Conservation (phyloP, 2,888 invertebrate species). For the Mongoloraphidia duomilia region DNA sequence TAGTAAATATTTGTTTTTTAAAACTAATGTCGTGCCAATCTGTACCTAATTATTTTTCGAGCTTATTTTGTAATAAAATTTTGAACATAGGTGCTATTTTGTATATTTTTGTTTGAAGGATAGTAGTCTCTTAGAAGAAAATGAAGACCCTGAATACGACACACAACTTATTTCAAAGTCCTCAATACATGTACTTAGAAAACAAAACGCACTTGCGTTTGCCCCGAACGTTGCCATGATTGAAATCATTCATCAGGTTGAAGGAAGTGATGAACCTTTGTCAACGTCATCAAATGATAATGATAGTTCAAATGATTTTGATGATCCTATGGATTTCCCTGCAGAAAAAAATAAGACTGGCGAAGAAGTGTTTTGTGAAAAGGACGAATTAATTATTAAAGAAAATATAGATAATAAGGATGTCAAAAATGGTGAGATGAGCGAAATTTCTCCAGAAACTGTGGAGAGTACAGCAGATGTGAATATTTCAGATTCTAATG, state of each 20-base stretch:
- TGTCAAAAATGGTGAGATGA: not conserved
- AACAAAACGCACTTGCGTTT: too few species aligned
- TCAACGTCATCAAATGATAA: too few species aligned
- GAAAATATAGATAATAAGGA: not conserved
- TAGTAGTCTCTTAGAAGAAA: constrained; percentile 8
- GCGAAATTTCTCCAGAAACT: not conserved
- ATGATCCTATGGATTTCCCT: not conserved
- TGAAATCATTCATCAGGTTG: too few species aligned
- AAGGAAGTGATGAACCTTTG: too few species aligned
- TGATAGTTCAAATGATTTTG: not conserved
- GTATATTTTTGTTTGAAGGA: constrained; percentile 11
- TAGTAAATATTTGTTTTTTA: too few species aligned
- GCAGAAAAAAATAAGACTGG: not conserved
- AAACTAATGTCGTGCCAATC: too few species aligned
- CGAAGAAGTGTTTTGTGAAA: not conserved
- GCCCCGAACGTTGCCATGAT: too few species aligned
- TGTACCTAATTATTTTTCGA: not conserved
- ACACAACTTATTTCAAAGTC: not conserved
- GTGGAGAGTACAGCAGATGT: not conserved
- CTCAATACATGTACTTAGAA: not conserved
- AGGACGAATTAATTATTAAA: not conserved
- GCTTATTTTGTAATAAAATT: not conserved
- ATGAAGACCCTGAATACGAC: not conserved
- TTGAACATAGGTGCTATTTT: not conserved
- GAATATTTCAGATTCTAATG: not conserved